Percentiles rank a stretch among this genome's conserved stretches.
Conservation (phyloP, 2,888 invertebrate species). For the Neoscelio sp. region DNA sequence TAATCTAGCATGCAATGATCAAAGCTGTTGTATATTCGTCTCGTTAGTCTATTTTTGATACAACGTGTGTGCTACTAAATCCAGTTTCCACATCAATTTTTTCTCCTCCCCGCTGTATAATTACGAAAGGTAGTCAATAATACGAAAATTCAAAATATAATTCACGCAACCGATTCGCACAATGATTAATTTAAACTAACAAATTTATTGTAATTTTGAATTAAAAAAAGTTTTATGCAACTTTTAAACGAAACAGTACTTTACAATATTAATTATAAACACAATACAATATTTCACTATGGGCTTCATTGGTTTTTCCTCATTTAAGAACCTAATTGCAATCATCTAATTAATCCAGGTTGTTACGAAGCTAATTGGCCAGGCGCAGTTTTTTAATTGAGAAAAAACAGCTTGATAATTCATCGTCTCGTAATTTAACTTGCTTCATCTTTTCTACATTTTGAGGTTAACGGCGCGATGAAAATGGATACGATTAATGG, state of each 20-base stretch:
- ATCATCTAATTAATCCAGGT: constrained; percentile 32
- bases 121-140: constrained; percentile 15
- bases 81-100: constrained; percentile 42
- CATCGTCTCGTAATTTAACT: constrained; percentile 25
- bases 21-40: constrained; percentile 58
- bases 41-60: constrained; percentile 56
- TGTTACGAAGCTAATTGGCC: constrained; percentile 35
- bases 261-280: no score
- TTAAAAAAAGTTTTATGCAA: not conserved
- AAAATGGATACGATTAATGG: constrained; percentile 43
- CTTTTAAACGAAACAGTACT: no score
- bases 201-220: not conserved
- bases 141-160: not conserved
- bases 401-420: constrained; percentile 10
- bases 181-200: no score
- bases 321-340: not conserved
- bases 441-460: constrained; percentile 22
- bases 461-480: constrained; percentile 38
- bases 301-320: not conserved
- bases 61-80: constrained; percentile 30
- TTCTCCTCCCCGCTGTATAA: constrained; percentile 10
- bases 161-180: no score
- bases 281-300: no score
- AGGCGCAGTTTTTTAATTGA: constrained; percentile 19
- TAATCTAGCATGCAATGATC: constrained; percentile 58